phyloP scores from a whole-genome alignment of 2,888 invertebrate species.

The Ichneumoninae sp. region DNA sequence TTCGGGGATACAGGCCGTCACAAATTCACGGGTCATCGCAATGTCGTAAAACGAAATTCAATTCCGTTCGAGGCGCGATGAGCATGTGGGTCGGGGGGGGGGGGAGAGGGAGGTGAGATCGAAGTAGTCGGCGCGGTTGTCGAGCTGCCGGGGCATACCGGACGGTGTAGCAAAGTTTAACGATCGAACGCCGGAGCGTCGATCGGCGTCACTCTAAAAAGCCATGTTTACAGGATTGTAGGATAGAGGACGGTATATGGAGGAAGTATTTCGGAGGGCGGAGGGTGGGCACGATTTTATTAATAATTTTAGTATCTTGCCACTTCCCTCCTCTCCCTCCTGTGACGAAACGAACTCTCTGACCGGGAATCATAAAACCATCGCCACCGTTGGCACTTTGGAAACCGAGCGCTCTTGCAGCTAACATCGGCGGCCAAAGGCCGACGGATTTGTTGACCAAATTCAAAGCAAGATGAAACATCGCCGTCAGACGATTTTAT shows the following conservation, averaged over 20 bases:
- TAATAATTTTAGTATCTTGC: slow-evolving; percentile 75
- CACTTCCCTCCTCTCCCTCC: background rate
- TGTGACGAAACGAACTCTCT: slow-evolving; percentile 50
- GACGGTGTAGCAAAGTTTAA: slow-evolving; percentile 74
- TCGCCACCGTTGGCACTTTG: slow-evolving; percentile 71
- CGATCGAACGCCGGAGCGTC: slow-evolving; percentile 69
- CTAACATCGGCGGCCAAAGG: background rate
- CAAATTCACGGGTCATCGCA: slow-evolving; percentile 54
- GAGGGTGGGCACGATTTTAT: slow-evolving; percentile 77
- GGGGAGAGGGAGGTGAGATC: slow-evolving; percentile 13
- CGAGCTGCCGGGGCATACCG: slow-evolving; percentile 15
- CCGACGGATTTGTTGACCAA: slow-evolving; percentile 63
- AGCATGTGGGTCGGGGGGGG: background rate
- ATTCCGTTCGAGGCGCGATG: slow-evolving; percentile 53
- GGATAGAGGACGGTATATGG: slow-evolving; percentile 61
- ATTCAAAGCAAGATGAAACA: slow-evolving; percentile 61
- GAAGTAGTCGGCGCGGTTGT: slow-evolving; percentile 39
- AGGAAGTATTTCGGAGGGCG: slow-evolving; percentile 2
- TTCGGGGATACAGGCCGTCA: slow-evolving; percentile 31
- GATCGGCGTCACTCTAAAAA: slow-evolving; percentile 72
- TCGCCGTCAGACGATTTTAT: slow-evolving; percentile 60
- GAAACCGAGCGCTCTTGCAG: slow-evolving; percentile 47
- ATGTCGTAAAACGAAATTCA: slow-evolving; percentile 70
- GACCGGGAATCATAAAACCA: slow-evolving; percentile 74
- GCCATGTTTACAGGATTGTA: slow-evolving; percentile 75